A percentile compares a stretch with the other conserved stretches of the same genome.
Conservation (phyloP, 2,113 vertebrate genomes). For the Pluvianellus socialis region DNA sequence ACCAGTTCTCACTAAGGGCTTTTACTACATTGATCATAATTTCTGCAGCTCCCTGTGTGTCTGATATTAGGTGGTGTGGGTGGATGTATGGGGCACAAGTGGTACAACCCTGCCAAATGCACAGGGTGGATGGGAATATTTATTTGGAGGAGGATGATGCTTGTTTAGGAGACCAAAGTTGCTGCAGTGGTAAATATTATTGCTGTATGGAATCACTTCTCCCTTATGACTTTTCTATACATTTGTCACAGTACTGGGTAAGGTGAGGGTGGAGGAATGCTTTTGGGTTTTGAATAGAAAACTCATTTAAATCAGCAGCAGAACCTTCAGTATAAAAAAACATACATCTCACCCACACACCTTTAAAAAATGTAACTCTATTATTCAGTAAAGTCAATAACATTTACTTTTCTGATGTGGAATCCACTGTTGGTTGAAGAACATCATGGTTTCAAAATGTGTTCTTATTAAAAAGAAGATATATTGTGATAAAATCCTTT, state of each 20-base stretch:
- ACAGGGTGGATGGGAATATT: not conserved
- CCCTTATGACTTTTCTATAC: not conserved
- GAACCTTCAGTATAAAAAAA: not conserved
- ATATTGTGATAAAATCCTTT: not conserved
- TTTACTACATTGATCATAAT: not conserved
- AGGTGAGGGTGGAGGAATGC: not conserved
- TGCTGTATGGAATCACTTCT: not conserved
- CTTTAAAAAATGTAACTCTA: not conserved
- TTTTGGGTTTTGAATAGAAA: not conserved
- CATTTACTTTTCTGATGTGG: not conserved
- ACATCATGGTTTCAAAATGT: not conserved
- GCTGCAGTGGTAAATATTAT: not conserved
- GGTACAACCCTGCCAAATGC: not conserved
- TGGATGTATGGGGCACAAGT: fast-evolving
- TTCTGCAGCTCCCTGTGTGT: not conserved
- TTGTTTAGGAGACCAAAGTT: not conserved
- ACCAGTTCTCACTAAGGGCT: not conserved
- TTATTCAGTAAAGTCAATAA: not conserved
- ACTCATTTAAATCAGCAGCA: not conserved
- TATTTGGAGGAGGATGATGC: not conserved
- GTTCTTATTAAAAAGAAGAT: not conserved
- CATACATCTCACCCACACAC: not conserved
- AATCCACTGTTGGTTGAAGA: not conserved
- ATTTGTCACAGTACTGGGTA: not conserved
- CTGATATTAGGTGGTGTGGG: not conserved